Conservation (phyloP, 2,888 invertebrate genomes). For the Rhingia campestris region DNA sequence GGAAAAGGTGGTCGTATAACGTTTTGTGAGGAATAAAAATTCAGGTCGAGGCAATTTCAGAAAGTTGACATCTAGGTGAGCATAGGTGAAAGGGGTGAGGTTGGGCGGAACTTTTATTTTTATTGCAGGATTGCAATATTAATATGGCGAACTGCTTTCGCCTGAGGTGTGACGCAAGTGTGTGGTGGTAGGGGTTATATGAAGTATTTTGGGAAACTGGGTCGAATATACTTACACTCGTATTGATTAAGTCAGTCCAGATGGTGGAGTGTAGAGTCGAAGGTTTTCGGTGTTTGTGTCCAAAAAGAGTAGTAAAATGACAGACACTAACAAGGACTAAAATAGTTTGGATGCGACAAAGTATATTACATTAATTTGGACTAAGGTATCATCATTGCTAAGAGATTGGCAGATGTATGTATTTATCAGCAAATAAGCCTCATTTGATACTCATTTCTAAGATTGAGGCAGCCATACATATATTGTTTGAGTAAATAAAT, state of each 20-base stretch:
- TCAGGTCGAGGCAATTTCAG: conserved; percentile 71
- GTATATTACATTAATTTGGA: conserved; percentile 85
- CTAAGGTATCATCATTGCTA: conserved; percentile 83
- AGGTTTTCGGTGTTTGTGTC: conserved; percentile 62
- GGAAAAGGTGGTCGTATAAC: conserved; percentile 6
- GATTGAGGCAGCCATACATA: too few relatives aligned
- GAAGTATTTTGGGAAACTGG: conserved; percentile 27
- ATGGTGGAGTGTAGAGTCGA: conserved; percentile 79
- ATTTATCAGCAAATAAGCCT: too few relatives aligned
- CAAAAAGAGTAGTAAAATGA: conserved; percentile 83
- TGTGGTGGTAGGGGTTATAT: not conserved
- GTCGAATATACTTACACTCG: conserved; percentile 82
- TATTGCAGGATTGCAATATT: conserved; percentile 56
- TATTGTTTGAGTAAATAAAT: too few relatives aligned
- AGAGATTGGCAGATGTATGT: conserved; percentile 75
- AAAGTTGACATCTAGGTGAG: conserved; percentile 53
- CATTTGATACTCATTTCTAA: too few relatives aligned
- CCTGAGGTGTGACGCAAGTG: not conserved
- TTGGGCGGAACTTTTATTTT: conserved; percentile 9
- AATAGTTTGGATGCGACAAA: conserved; percentile 84
- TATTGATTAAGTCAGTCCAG: conserved; percentile 83
- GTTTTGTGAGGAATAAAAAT: conserved; percentile 57
- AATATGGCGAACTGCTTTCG: conserved; percentile 25
- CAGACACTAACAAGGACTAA: conserved; percentile 84
- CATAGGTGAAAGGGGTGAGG: not conserved